A percentile compares a stretch with the other conserved stretches of the same genome.
These are phyloP conservation scores for Diadromus collaris DNA, from an alignment of 2,888 invertebrate species.

Conservation along the genomic window DNA sequence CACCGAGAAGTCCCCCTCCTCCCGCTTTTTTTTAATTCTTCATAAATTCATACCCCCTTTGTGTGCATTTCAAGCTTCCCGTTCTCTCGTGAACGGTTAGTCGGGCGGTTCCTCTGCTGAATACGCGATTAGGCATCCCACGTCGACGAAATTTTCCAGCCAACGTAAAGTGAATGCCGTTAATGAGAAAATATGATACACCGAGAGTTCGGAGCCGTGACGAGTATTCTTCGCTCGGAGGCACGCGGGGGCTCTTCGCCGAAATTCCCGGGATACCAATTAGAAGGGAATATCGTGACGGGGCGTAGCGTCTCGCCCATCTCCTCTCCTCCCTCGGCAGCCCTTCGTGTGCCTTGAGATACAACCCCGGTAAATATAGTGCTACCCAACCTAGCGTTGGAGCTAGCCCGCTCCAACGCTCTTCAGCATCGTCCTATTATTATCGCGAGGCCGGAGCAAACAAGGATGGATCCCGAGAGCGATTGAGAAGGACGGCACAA, in stretches of 20 bases:
- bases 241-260: constrained; percentile 52
- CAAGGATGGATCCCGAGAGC: constrained; percentile 41
- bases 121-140: constrained; percentile 37
- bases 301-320: constrained; percentile 28
- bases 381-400: too few relatives aligned
- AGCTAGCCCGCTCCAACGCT: constrained; percentile 15
- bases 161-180: constrained; percentile 67
- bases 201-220: constrained; percentile 42
- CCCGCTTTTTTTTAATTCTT: constrained; percentile 24
- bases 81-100: constrained; percentile 22
- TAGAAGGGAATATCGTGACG: constrained; percentile 69
- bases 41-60: neutral
- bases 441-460: constrained; percentile 61
- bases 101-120: constrained; percentile 45
- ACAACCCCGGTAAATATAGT: constrained; percentile 22
- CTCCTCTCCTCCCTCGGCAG: neutral
- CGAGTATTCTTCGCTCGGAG: constrained; percentile 43
- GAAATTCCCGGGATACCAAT: constrained; percentile 72
- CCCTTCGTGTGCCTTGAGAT: constrained; percentile 16
- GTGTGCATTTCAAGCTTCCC: neutral
- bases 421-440: constrained; percentile 63
- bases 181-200: constrained; percentile 75
- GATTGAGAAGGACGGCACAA: constrained; percentile 29
- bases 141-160: constrained; percentile 66
- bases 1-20: neutral